Evolutionary conservation across 2,113 vertebrate genomes (phyloP), one percentile per base, ranked within the genome.

Genomic region (Reinhardtius hippoglossoides): DNA sequence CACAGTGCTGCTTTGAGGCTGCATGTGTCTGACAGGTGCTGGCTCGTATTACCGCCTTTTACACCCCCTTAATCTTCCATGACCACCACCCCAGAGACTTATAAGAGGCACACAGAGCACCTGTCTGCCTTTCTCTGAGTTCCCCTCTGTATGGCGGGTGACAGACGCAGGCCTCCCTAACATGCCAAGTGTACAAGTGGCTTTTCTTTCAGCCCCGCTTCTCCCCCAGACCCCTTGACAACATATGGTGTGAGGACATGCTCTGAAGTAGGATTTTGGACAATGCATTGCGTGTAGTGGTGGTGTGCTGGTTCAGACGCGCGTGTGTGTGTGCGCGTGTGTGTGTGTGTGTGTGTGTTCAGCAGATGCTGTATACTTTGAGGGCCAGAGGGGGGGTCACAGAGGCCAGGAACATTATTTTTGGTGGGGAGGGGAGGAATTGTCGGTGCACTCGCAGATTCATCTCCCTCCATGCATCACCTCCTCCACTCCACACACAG

Each of bases 1-100:
- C 69, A 7, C 65, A 62, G 75, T 13, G 75, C 71, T 60, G 65
- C 76, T 74, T 55, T 75, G 81, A 76, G 86, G 84, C 37, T 42
- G 40, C 76, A 66, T 82, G 82, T 68, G 76, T 65, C 78, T 86
- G 87, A 93, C 93, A 93, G 93, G 92, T 94, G 92, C 76, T 83
- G 87, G 89, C 84, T 93, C 85, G 24, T 83, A 67, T 93, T 93
- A 86, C 90, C 76, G 74, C 67, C 69, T 83, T 86, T 74, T 87
- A 85, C 76, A 83, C 85, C 82, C 88, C 78, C 76, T 68, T 88
- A 91, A 91, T 91, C 85, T 86, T 84, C 78, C 80, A 58, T 88
- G 85, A 91, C 84, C 84, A 74, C 76, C 81, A 60, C 86, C 78
- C 82, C 70, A 46, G 77, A 88, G 90, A 84, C 26, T 3, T 20